Base-by-base conservation (phyloP, 2,113 vertebrate genomes). In the Xiphias gladius region DNA sequence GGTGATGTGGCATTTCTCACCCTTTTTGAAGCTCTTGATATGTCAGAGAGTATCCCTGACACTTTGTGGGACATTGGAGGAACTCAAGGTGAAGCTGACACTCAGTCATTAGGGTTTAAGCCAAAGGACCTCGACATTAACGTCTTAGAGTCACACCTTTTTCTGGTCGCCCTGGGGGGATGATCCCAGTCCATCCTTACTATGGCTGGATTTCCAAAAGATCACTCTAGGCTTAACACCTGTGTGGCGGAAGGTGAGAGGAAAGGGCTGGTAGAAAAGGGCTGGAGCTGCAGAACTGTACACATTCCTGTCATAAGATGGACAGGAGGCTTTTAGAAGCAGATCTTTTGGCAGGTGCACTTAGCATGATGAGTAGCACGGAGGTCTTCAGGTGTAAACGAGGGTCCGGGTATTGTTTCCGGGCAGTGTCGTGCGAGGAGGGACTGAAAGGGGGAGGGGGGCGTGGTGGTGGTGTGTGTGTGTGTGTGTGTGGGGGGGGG, bases 101-200 rank as follows among this genome's bases (percentile, higher is more conserved):
- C 58, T n/a, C 17, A 4, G 55, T 16, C 37, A 37, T 9, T 61
- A 54, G 79, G 7, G 13, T 73, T 79, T 10, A 41, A 75, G 59
- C 50, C 35, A 48, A 76, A 50, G 57, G 32, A 85, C 72, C 30
- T 64, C 30, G 24, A 39, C 41, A n/a, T 62, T 32, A 70, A 67
- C 39, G 14, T 73, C 66, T 76, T 77, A 62, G 19, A 61, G 68
- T 72, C 62, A n/a, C 82, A 86, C 63, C 73, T 78, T 61, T 83
- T 85, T 85, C 62, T 3, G 28, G 75, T 76, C 77, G 79, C 72
- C 82, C 78, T 19, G 30, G 90, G 90, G 30, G 90, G 90, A 90
- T 93, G 73, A 94, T 93, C 90, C 84, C 24, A n/a, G 35, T 67
- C 89, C 65, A 82, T 89, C 84, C 73, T 81, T 65, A 80, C 80